Evolutionary conservation across 1,140 invertebrate genomes (phyloP).

Genomic region (Panagrolaimus sp.): DNA sequence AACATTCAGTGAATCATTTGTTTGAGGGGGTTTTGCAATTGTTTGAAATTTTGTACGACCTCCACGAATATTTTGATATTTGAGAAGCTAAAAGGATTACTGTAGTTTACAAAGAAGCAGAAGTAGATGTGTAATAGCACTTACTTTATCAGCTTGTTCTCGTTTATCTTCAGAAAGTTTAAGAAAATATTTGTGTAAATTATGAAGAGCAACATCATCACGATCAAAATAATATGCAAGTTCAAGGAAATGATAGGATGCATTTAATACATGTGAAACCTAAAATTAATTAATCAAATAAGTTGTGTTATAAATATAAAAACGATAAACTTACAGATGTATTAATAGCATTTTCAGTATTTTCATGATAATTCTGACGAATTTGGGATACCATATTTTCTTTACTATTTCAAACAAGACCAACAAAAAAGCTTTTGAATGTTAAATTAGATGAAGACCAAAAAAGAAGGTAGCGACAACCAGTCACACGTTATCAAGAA

Average conservation of each 20-base stretch:
- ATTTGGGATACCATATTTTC: background rate
- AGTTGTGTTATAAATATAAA: too few relatives aligned
- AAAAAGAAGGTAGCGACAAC: too few relatives aligned
- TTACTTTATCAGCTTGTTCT: slow-evolving; percentile 67
- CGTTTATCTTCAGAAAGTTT: slow-evolving; percentile 70
- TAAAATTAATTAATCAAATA: slow-evolving; percentile 63
- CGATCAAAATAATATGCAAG: slow-evolving; percentile 75
- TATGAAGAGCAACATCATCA: slow-evolving; percentile 71
- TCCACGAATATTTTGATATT: slow-evolving; percentile 74
- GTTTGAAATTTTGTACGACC: slow-evolving; percentile 51
- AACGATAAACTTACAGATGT: too few relatives aligned
- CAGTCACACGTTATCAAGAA: too few relatives aligned
- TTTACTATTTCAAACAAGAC: too few relatives aligned
- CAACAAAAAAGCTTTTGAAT: too few relatives aligned
- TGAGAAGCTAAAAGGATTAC: slow-evolving; percentile 62
- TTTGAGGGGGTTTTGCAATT: slow-evolving; percentile 64
- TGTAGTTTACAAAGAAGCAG: background rate
- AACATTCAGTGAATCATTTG: slow-evolving; percentile 64
- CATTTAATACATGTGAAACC: slow-evolving; percentile 77
- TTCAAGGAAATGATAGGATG: slow-evolving; percentile 75
- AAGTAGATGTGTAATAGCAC: too few relatives aligned
- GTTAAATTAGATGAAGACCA: too few relatives aligned
- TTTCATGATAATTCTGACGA: slow-evolving; percentile 8
- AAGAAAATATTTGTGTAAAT: slow-evolving; percentile 69
- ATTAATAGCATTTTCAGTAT: background rate